phyloP scores from a whole-genome alignment of 2,888 invertebrate species.

The Fragum fragum region DNA sequence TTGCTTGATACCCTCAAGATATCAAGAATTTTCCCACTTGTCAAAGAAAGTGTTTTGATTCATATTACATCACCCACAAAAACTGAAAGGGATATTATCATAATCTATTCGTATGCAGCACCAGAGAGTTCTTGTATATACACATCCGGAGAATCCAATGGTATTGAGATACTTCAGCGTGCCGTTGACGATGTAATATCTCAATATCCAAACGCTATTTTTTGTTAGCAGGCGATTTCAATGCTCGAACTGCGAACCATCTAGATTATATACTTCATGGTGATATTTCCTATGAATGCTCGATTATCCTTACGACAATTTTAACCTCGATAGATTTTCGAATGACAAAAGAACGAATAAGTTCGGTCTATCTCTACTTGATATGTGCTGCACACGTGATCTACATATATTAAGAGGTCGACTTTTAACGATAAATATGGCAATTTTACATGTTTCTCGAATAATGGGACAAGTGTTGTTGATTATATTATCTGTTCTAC shows the following conservation, averaged over 20 bases:
- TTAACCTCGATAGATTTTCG: neutral
- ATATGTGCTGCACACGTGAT: slow-evolving; percentile 17
- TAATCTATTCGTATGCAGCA: slow-evolving; percentile 7
- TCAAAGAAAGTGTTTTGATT: slow-evolving; percentile 18
- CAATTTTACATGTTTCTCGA: slow-evolving; percentile 22
- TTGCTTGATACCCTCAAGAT: neutral
- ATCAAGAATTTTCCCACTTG: neutral
- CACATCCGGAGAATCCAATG: neutral
- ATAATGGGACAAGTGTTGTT: slow-evolving; percentile 27
- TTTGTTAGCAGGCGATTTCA: slow-evolving; percentile 15
- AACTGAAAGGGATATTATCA: neutral
- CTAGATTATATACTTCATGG: slow-evolving; percentile 12
- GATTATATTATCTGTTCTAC: slow-evolving; percentile 15
- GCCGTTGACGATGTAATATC: slow-evolving; percentile 18
- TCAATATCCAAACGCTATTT: slow-evolving; percentile 23
- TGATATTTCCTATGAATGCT: neutral
- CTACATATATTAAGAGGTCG: slow-evolving; percentile 27
- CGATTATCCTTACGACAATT: slow-evolving; percentile 20
- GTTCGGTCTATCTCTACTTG: slow-evolving; percentile 11
- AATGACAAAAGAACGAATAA: slow-evolving; percentile 17
- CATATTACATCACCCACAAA: neutral
- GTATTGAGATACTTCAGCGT: slow-evolving; percentile 14
- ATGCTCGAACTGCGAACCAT: slow-evolving; percentile 7
- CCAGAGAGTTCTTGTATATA: neutral
- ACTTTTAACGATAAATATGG: slow-evolving; percentile 17